Evolutionary conservation across 23 tunicate genomes (phyloP), one percentile per base, ranked within the genome.

Genomic region (Oikopleura dioica): DNA sequence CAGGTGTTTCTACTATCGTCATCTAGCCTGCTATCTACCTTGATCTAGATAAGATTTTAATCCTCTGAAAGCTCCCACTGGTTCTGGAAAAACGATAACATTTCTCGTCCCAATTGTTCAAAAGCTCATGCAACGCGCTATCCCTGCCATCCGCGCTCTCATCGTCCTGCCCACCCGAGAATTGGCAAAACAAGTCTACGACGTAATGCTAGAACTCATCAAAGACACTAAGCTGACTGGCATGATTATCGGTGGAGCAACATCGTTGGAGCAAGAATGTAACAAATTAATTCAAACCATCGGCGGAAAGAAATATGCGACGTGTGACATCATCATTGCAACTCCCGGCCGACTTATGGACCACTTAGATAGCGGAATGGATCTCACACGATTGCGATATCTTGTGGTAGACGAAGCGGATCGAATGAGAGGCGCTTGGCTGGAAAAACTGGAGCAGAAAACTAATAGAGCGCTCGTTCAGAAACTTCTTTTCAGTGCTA

Each of bases 291-390:
- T 4, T 2, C 33, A 63, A 63, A 63, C 16, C 16, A 28, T 63
- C 33, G 72, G 72, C 33, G 2, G 30, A 12, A 24, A 31, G 26
- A 63, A 2, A 28, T 63, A 21, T 28, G 29, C 72, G 5, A 63
- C 32, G 30, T 63, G 72, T 28, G 72, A 63, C 26, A 31, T 63
- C 26, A 63, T 63, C 26, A 28, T 63, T 24, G 29, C 32, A 16
- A 63, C 72, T 4, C 72, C 72, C 16, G 72, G 72, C 26, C 72
- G 72, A 5, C 72, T 63, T 63, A 28, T 63, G 72, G 72, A 63
- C 33, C 72, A 63, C 33, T 2, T 63, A 24, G 32, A 28, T 2
- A 28, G 5, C 26, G 72, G 72, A 24, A 2, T 63, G 33, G 33
- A 63, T 21, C 33, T 63, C 4, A 16, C 72, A 4, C 72, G 72